A percentile compares a stretch with the other conserved stretches of the same genome.
phyloP scores from a whole-genome alignment of 1,140 invertebrate species.

The Diachasma alloeum region DNA sequence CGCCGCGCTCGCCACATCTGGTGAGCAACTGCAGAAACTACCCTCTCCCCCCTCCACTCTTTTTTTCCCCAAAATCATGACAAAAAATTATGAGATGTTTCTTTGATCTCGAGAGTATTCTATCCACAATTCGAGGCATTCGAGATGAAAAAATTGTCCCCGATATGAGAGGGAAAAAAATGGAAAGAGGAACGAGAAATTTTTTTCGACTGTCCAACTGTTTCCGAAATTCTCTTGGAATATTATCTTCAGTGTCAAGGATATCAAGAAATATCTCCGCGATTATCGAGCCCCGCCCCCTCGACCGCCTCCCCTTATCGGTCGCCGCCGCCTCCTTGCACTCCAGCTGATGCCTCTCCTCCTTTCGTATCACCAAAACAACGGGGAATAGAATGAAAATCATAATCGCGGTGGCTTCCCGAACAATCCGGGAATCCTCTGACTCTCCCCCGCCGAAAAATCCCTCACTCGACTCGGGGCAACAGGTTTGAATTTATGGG shows the following conservation, averaged over 20 bases:
- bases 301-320: conserved; percentile 38
- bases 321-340: neutral
- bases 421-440: neutral
- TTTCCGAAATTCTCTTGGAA: neutral
- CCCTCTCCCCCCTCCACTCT: neutral
- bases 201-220: neutral
- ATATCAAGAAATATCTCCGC: neutral
- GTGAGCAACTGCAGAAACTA: conserved; percentile 50
- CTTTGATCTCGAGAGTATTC: neutral
- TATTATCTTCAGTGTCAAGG: neutral
- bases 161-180: neutral
- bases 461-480: conserved; percentile 43
- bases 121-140: neutral
- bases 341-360: neutral
- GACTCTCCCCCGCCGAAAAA: conserved; percentile 9
- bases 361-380: neutral
- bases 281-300: conserved; percentile 54
- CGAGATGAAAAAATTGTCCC: neutral
- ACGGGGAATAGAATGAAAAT: neutral
- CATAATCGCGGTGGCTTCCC: neutral
- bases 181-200: neutral
- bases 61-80: neutral
- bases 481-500: conserved; percentile 68
- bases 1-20: conserved; percentile 53
- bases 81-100: neutral